phyloP scores from a whole-genome alignment of 2,888 invertebrate genomes.

The Nomada ruficornis region DNA sequence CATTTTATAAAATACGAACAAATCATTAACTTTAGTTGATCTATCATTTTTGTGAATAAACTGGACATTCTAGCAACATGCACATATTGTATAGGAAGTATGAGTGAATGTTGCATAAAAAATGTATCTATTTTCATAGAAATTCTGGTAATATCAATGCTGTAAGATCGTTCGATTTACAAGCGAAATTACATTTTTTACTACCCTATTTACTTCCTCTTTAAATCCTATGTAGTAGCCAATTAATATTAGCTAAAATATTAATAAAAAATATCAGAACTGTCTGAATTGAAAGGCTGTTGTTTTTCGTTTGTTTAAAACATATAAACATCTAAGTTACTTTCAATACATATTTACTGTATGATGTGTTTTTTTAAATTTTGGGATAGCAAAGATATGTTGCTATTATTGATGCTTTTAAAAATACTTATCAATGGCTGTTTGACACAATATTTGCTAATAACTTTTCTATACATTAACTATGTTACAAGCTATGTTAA shows the following conservation, averaged over 20 bases:
- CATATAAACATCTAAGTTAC: conserved; percentile 11
- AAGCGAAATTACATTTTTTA: conserved; percentile 45
- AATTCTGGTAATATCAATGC: conserved; percentile 45
- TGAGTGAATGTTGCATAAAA: conserved; percentile 45
- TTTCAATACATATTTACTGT: not conserved
- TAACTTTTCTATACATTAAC: conserved; percentile 71
- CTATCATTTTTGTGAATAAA: conserved; percentile 42
- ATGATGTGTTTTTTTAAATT: conserved; percentile 3
- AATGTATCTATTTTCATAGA: conserved; percentile 63
- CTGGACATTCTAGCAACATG: conserved; percentile 24
- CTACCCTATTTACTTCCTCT: conserved; percentile 36
- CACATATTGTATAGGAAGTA: conserved; percentile 33
- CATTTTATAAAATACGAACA: conserved; percentile 29
- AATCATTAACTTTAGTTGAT: conserved; percentile 23
- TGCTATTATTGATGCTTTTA: conserved; percentile 55
- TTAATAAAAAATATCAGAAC: conserved; percentile 2
- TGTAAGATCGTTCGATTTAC: conserved; percentile 38
- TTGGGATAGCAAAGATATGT: conserved; percentile 29
- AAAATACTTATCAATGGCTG: conserved; percentile 67
- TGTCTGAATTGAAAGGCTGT: too few species aligned
- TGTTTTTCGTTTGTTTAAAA: conserved; percentile 9
- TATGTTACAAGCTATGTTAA: conserved; percentile 51
- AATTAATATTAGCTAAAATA: conserved; percentile 8
- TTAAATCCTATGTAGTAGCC: conserved; percentile 18
- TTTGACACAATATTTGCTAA: conserved; percentile 60